Evolutionary conservation across 2,797 vertebrate species (phyloP).

Genomic region (Merluccius polli): DNA sequence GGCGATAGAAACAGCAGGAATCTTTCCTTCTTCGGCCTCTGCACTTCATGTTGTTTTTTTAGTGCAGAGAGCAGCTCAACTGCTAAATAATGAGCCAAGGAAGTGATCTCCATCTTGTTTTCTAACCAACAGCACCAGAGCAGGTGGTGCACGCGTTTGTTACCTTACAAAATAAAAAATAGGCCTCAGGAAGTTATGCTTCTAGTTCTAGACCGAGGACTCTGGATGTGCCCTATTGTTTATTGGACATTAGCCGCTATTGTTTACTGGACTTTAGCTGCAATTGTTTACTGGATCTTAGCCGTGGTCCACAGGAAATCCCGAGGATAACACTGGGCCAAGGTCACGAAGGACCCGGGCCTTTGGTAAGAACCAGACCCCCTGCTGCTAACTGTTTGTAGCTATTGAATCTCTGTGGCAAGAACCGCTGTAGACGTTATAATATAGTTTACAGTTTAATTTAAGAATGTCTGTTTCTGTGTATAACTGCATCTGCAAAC

Average conservation of each 20-base stretch:
- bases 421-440: neutral
- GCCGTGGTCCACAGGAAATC: slow-evolving; percentile 52
- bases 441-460: neutral
- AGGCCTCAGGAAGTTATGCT: slow-evolving; percentile 42
- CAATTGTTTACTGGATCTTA: neutral
- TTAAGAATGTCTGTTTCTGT: neutral
- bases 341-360: neutral
- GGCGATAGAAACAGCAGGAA: neutral
- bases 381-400: neutral
- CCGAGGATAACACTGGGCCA: slow-evolving; percentile 31
- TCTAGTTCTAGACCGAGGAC: slow-evolving; percentile 25
- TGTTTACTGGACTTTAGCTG: slow-evolving; percentile 12
- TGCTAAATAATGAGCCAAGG: neutral
- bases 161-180: slow-evolving; percentile 26
- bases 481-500: too few relatives aligned
- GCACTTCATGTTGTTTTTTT: neutral
- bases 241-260: slow-evolving; percentile 24
- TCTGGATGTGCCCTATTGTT: slow-evolving; percentile 52
- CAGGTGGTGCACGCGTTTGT: neutral
- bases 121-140: neutral
- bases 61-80: neutral
- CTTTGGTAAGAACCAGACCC: neutral
- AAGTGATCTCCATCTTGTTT: neutral
- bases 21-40: neutral
- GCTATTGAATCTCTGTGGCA: neutral